A percentile compares a stretch with the other conserved stretches of the same genome.
phyloP scores from a whole-genome alignment of 2,113 vertebrate genomes.

The Ramphastos sulfuratus region DNA sequence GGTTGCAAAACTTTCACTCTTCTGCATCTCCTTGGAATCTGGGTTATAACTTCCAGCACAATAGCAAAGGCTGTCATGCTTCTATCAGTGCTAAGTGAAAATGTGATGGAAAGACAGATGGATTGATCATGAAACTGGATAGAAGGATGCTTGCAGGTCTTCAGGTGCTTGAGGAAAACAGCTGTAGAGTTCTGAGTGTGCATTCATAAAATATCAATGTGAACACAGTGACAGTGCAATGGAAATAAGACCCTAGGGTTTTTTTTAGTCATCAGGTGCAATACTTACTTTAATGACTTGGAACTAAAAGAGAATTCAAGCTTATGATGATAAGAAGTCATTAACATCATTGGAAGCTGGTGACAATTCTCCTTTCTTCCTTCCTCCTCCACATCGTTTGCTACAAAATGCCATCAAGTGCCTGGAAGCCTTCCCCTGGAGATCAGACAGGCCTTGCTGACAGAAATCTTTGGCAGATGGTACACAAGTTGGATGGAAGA shows the following conservation, averaged over 20 bases:
- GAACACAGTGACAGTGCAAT: not conserved
- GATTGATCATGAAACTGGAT: not conserved
- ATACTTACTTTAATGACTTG: not conserved
- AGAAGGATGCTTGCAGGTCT: not conserved
- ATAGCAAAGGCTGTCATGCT: not conserved
- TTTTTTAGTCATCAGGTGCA: not conserved
- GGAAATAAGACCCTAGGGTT: not conserved
- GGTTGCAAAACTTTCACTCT: not conserved
- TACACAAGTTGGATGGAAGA: not conserved
- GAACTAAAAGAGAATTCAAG: not conserved
- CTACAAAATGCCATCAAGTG: not conserved
- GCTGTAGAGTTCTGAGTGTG: not conserved
- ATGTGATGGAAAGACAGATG: not conserved
- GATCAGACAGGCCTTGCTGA: conserved; percentile 5
- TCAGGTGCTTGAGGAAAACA: not conserved
- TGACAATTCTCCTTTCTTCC: not conserved
- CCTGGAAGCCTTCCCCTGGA: not conserved
- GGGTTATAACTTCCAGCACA: not conserved
- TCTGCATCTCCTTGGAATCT: not conserved
- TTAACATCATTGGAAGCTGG: not conserved
- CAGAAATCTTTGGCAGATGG: conserved; percentile 5
- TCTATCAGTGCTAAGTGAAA: not conserved
- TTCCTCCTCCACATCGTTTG: not conserved
- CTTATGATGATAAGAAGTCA: not conserved
- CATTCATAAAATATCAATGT: not conserved